Evolutionary conservation across 2,797 vertebrate species (phyloP).

Genomic region (Tapera naevia): DNA sequence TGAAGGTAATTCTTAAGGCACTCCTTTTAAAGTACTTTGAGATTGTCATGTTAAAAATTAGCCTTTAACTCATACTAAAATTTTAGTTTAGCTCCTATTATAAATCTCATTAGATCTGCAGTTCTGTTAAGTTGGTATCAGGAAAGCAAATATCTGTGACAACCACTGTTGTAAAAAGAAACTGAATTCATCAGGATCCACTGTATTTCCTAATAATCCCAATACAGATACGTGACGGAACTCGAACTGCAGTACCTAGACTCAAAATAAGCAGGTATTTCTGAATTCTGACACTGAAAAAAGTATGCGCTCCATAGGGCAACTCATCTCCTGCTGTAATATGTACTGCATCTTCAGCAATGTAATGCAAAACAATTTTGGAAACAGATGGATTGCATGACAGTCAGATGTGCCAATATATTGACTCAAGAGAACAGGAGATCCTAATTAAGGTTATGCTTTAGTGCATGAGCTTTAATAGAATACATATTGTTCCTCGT

Average conservation of each 20-base stretch:
- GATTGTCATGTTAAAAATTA: background rate
- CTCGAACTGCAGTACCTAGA: background rate
- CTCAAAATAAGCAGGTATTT: background rate
- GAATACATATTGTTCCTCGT: background rate
- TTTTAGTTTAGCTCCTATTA: background rate
- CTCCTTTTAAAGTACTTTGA: background rate
- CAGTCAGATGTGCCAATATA: background rate
- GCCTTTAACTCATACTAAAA: background rate
- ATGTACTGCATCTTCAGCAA: background rate
- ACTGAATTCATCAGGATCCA: background rate
- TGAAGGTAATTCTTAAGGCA: background rate
- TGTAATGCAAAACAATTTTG: background rate
- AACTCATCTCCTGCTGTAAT: background rate
- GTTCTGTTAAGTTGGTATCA: background rate
- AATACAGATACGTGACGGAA: background rate
- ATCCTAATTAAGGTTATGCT: constrained; percentile 32
- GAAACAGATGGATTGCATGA: background rate
- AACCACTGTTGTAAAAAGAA: background rate
- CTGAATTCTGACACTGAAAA: background rate
- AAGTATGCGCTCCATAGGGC: background rate
- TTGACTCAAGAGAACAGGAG: background rate
- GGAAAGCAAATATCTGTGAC: background rate
- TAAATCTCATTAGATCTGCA: background rate
- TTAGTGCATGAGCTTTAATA: constrained; percentile 2
- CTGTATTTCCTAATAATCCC: background rate